phyloP scores from a whole-genome alignment of 2,888 invertebrate species.

The Exephanes ischioxanthus region DNA sequence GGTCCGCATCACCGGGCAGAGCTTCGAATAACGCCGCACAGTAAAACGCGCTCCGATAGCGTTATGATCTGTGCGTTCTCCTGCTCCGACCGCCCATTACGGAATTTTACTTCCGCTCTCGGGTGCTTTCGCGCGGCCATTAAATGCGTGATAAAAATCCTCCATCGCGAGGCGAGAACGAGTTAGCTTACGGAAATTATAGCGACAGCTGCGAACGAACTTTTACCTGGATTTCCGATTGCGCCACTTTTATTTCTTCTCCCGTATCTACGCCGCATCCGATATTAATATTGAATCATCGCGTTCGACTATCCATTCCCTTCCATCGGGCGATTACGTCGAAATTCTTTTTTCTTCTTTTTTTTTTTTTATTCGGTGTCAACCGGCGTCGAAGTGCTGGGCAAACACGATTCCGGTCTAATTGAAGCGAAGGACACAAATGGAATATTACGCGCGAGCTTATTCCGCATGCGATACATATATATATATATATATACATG shows the following conservation, averaged over 20 bases:
- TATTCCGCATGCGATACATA: slow-evolving; percentile 33
- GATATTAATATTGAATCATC: slow-evolving; percentile 60
- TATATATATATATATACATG: background rate
- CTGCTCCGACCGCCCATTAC: slow-evolving; percentile 44
- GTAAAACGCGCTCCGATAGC: slow-evolving; percentile 40
- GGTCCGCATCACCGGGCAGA: slow-evolving; percentile 28
- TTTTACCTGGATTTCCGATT: background rate
- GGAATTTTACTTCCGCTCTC: slow-evolving; percentile 55
- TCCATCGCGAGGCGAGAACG: slow-evolving; percentile 16
- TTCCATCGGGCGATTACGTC: background rate
- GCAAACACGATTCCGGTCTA: slow-evolving; percentile 57
- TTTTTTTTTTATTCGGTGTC: slow-evolving; percentile 19
- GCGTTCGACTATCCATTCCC: slow-evolving; percentile 37
- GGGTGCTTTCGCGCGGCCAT: slow-evolving; percentile 45
- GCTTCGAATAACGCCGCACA: slow-evolving; percentile 43
- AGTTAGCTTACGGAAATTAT: slow-evolving; percentile 12
- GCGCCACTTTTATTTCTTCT: slow-evolving; percentile 3
- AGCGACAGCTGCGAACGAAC: background rate
- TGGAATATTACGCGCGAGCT: slow-evolving; percentile 46
- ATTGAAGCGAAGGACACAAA: slow-evolving; percentile 56
- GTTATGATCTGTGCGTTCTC: slow-evolving; percentile 56
- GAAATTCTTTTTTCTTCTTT: slow-evolving; percentile 30
- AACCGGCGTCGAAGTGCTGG: slow-evolving; percentile 56
- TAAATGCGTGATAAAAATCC: slow-evolving; percentile 35
- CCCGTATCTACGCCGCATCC: background rate